Evolutionary conservation across 2,888 invertebrate genomes (phyloP), one percentile per base, ranked within the genome.

Genomic region (Saturnia pavonia): DNA sequence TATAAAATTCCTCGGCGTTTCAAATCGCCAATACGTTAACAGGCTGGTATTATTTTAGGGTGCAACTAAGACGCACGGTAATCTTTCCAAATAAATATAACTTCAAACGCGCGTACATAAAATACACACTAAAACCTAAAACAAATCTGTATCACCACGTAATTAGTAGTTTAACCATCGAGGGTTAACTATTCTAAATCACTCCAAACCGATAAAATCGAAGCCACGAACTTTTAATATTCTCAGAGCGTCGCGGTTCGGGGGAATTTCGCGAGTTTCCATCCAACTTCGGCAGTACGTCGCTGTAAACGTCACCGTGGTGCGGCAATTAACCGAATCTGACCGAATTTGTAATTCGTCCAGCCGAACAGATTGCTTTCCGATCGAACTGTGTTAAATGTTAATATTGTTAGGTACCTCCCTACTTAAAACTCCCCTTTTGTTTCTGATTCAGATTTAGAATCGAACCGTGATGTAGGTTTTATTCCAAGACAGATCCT

Each of bases 341-440:
- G 68, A 51, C 67, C 69, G 74, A 74, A 74, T 74, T 74, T 76
- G 76, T 74, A 74, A 73, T 74, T 73, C 72, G 66, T 70, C 66
- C 69, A 68, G 43, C 68, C 68, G 71, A 67, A 71, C 73, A 72
- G 72, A 76, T 76, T 76, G 73, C 43, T 71, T 71, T 71, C 60
- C 68, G 65, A 71, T 71, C 70, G 60, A 68, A 69, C 54, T 54
- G 27, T 65, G 40, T 65, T 65, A 70, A 70, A 66, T 70, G 70
- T 70, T 70, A 70, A 70, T 70, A 70, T 54, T 54, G 57, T 60
- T 60, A 60, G 54, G 42, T 42, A 51, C 66, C 22, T 48, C 65
- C 45, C 27, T 66, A 67, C 66, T 70, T 70, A 16, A 66, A 67
- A 70, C 54, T 57, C 57, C 70, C 70, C 54, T 67, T 70, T 67